A percentile compares a stretch with the other conserved stretches of the same genome.
These are phyloP conservation scores for Lasioglossum malachurum DNA, from an alignment of 2,888 invertebrate genomes.

Conservation along the genomic window DNA sequence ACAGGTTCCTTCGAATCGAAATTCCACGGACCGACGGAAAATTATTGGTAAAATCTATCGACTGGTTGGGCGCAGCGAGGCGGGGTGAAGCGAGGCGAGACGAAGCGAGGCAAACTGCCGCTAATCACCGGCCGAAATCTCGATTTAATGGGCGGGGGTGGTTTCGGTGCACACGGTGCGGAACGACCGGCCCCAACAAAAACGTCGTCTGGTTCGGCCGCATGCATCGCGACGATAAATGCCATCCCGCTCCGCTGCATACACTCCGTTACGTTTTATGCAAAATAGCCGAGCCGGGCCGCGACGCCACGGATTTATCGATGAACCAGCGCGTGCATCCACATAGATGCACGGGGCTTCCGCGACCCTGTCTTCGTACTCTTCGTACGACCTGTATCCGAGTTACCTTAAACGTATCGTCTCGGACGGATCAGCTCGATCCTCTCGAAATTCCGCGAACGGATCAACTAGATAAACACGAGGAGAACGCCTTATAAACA, in stretches of 20 bases:
- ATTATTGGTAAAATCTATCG: slow-evolving; percentile 66
- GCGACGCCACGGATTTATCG: slow-evolving; percentile 60
- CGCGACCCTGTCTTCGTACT: background rate
- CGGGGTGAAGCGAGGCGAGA: slow-evolving; percentile 31
- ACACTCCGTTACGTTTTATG: slow-evolving; percentile 69
- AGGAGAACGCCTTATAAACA: background rate
- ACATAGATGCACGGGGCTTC: background rate
- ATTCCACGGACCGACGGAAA: slow-evolving; percentile 47
- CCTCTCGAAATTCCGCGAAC: slow-evolving; percentile 7
- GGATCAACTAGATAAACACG: slow-evolving; percentile 27
- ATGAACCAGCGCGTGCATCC: slow-evolving; percentile 50
- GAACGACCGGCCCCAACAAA: slow-evolving; percentile 61
- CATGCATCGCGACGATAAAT: slow-evolving; percentile 70
- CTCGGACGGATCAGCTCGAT: slow-evolving; percentile 15
- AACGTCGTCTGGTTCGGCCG: slow-evolving; percentile 60
- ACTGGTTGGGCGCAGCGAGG: slow-evolving; percentile 24
- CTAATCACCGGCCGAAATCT: slow-evolving; percentile 66
- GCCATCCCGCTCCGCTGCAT: slow-evolving; percentile 61
- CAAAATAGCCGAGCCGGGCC: slow-evolving; percentile 61
- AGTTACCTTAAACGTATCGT: slow-evolving; percentile 17
- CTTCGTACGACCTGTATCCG: background rate
- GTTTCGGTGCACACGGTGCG: slow-evolving; percentile 43
- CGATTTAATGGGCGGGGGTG: slow-evolving; percentile 66
- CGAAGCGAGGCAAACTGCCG: slow-evolving; percentile 50
- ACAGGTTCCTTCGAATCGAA: slow-evolving; percentile 20